A percentile compares a stretch with the other conserved stretches of the same genome.
phyloP scores from a whole-genome alignment of 1,140 invertebrate species.

The Drosophila obscura region DNA sequence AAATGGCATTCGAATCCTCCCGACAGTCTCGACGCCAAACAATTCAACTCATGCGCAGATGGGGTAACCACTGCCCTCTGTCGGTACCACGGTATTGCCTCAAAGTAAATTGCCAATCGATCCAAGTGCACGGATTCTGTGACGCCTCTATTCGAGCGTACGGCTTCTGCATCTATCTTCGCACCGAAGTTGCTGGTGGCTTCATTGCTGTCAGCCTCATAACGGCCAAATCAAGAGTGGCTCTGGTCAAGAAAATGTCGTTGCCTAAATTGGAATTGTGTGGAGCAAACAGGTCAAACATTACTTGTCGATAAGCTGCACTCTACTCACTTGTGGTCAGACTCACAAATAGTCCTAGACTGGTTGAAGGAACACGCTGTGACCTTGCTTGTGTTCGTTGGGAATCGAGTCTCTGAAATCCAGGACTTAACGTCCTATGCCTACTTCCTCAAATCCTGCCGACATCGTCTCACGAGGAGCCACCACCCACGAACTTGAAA shows the following conservation, averaged over 20 bases:
- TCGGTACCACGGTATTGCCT: too few relatives aligned
- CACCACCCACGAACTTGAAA: neutral
- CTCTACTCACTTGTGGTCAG: neutral
- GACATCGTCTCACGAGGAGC: slow-evolving; percentile 12
- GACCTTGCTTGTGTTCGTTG: slow-evolving; percentile 3
- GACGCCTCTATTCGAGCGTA: too few relatives aligned
- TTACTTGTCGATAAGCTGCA: neutral
- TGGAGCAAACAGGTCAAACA: neutral
- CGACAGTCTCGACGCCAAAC: too few relatives aligned
- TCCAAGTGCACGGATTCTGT: too few relatives aligned
- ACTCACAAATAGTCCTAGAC: slow-evolving; percentile 21
- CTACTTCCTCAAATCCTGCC: neutral
- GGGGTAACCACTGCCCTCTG: too few relatives aligned
- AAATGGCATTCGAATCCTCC: slow-evolving; percentile 15
- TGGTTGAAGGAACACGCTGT: slow-evolving; percentile 18
- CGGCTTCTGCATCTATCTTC: too few relatives aligned
- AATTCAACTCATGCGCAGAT: too few relatives aligned
- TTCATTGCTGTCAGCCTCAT: neutral
- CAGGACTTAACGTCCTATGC: slow-evolving; percentile 1
- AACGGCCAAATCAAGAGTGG: slow-evolving; percentile 15
- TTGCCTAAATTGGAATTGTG: slow-evolving; percentile 13
- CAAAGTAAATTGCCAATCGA: too few relatives aligned
- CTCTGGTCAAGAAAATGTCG: slow-evolving; percentile 1
- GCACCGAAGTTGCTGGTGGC: too few relatives aligned
- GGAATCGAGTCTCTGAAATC: slow-evolving; percentile 10